phyloP scores from a whole-genome alignment of 2,113 vertebrate genomes.

The Percopsis transmontana region DNA sequence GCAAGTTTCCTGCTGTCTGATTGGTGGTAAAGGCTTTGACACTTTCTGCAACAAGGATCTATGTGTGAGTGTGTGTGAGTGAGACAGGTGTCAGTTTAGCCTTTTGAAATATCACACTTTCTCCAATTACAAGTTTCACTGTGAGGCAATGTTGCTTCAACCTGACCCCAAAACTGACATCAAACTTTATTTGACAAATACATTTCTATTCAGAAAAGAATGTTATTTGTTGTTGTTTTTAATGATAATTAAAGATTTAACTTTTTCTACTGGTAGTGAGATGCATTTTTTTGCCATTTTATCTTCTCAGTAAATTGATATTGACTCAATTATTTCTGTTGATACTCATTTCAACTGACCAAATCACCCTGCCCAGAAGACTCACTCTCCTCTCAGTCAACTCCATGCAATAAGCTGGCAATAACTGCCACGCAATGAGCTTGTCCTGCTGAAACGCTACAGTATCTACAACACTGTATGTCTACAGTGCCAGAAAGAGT shows the following conservation, averaged over 20 bases:
- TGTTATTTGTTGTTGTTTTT: not conserved
- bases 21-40: constrained; percentile 41
- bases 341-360: not conserved
- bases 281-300: no score
- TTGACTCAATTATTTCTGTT: no score
- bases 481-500: constrained; percentile 3
- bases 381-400: not conserved
- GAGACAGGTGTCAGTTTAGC: constrained; percentile 44
- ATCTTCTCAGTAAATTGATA: no score
- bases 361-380: not conserved
- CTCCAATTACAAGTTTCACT: no score
- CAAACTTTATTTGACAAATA: not conserved
- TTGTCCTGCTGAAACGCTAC: constrained; percentile 16
- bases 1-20: constrained; percentile 9
- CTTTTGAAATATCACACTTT: constrained; percentile 12
- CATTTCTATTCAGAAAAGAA: no score
- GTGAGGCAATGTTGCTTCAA: no score
- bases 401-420: no score
- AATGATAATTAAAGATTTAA: not conserved
- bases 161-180: not conserved
- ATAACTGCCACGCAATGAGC: not conserved
- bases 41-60: constrained; percentile 24
- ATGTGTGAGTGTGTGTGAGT: constrained; percentile 44
- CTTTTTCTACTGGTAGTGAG: not conserved
- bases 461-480: constrained; percentile 10